Evolutionary conservation across 2,888 invertebrate species (phyloP), one percentile per base, ranked within the genome.

Genomic region (Deilephila porcellus): DNA sequence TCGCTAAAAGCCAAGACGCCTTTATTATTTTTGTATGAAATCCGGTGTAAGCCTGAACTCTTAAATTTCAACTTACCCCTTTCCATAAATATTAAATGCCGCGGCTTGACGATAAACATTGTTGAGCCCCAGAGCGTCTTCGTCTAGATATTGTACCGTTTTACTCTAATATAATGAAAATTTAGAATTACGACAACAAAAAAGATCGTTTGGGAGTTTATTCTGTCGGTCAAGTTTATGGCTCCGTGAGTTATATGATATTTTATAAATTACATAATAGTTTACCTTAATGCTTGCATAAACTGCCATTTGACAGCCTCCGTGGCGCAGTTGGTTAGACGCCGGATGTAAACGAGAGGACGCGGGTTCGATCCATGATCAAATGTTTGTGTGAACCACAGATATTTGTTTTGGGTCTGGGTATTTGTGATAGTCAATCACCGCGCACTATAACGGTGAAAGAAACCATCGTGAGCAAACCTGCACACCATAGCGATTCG

Each of bases 21-120:
- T 76, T 74, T 72, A 74, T 60, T 67, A 67, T 67, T 67, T 67
- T 67, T 67, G 67, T 67, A 67, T 52, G 45, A 67, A 67, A 67
- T 67, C 25, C 52, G 45, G 45, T n/a, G 64, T 37, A 64, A 64
- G 67, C 45, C 45, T 25, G 25, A 52, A 67, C 67, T 67, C 67
- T 52, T 52, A 67, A 67, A 67, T 67, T 67, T 52, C 20, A 14
- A 67, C 25, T 67, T 67, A 67, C 67, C 67, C 52, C 67, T 67
- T 67, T 52, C 67, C 37, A 67, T 67, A 52, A 67, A 67, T 67
- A 67, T 52, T 52, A 67, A 67, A 67, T 52, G 45, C 17, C 25
- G 52, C n/a, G 20, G 64, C 52, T 52, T 67, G 52, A 45, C 1
- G 52, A 67, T 67, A 52, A 67, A 67, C 25, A 67, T 1, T 52